Conservation (phyloP, 2,888 invertebrate genomes). For the Thereva unica region DNA sequence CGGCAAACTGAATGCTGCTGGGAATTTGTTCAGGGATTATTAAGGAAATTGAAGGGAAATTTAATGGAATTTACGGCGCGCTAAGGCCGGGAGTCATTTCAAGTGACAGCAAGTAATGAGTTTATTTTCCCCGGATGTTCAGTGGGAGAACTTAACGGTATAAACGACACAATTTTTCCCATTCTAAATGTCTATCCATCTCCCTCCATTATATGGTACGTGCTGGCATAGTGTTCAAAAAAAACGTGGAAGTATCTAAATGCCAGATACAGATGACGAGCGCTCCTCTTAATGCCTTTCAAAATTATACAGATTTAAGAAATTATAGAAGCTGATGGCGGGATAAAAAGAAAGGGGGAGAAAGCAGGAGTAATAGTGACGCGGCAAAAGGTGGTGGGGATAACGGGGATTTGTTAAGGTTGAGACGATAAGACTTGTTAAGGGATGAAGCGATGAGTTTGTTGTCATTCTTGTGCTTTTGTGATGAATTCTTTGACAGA, state of each 20-base stretch:
- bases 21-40: slow-evolving; percentile 36
- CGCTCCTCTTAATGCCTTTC: slow-evolving; percentile 19
- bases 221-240: not conserved
- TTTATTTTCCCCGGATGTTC: slow-evolving; percentile 31
- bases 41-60: slow-evolving; percentile 38
- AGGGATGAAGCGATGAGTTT: slow-evolving; percentile 21
- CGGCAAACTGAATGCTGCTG: slow-evolving; percentile 27
- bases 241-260: not conserved
- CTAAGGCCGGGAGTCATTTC: slow-evolving; percentile 31
- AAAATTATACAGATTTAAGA: slow-evolving; percentile 33
- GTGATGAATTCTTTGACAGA: slow-evolving; percentile 12
- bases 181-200: not conserved
- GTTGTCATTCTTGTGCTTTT: slow-evolving; percentile 14
- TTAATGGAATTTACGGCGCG: slow-evolving; percentile 33
- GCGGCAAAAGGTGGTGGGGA: too few species aligned
- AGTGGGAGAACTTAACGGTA: slow-evolving; percentile 19
- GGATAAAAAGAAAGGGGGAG: slow-evolving; percentile 1
- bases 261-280: slow-evolving; percentile 5
- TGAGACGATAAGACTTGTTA: slow-evolving; percentile 29
- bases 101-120: slow-evolving; percentile 36
- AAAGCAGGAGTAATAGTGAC: too few species aligned
- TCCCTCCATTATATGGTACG: not conserved
- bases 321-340: slow-evolving; percentile 15
- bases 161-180: not conserved
- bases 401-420: slow-evolving; percentile 10